Evolutionary conservation across 2,113 vertebrate species (phyloP).

Genomic region (Triplophysa rosa): DNA sequence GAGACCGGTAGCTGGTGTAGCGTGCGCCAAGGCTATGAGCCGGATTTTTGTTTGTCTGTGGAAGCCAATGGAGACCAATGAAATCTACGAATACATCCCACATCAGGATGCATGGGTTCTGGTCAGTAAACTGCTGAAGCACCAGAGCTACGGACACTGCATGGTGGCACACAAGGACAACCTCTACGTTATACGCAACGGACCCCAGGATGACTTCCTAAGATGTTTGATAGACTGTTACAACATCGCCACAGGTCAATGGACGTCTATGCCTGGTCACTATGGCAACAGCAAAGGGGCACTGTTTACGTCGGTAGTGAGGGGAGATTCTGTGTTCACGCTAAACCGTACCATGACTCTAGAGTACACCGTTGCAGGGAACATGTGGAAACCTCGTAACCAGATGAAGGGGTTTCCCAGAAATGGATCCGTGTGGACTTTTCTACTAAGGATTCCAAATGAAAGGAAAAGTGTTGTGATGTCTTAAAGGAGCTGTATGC

Average conservation of each 20-base stretch:
- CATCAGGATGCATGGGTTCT: constrained; percentile 75
- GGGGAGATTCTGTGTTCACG: constrained; percentile 86
- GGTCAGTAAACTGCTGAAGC: constrained; percentile 77
- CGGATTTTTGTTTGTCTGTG: constrained; percentile 89
- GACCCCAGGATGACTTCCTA: constrained; percentile 88
- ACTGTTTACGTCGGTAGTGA: constrained; percentile 82
- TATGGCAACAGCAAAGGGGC: constrained; percentile 91
- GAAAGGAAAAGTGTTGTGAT: constrained; percentile 41
- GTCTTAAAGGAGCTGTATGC: neutral
- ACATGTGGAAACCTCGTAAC: constrained; percentile 79
- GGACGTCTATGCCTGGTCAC: constrained; percentile 84
- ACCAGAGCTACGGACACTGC: constrained; percentile 89
- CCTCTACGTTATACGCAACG: constrained; percentile 88
- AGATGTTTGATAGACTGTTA: constrained; percentile 88
- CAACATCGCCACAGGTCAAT: constrained; percentile 83
- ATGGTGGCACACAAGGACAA: constrained; percentile 91
- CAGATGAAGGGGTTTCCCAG: constrained; percentile 84
- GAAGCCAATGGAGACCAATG: constrained; percentile 83
- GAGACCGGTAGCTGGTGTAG: constrained; percentile 71
- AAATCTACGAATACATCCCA: constrained; percentile 80
- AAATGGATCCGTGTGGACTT: constrained; percentile 87
- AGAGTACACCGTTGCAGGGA: constrained; percentile 79
- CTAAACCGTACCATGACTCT: constrained; percentile 84
- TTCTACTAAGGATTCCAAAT: constrained; percentile 83
- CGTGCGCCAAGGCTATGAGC: constrained; percentile 79